Percentiles rank a stretch among this genome's conserved stretches.
Conservation (phyloP, 2,113 vertebrate genomes). For the Callorhinus ursinus region DNA sequence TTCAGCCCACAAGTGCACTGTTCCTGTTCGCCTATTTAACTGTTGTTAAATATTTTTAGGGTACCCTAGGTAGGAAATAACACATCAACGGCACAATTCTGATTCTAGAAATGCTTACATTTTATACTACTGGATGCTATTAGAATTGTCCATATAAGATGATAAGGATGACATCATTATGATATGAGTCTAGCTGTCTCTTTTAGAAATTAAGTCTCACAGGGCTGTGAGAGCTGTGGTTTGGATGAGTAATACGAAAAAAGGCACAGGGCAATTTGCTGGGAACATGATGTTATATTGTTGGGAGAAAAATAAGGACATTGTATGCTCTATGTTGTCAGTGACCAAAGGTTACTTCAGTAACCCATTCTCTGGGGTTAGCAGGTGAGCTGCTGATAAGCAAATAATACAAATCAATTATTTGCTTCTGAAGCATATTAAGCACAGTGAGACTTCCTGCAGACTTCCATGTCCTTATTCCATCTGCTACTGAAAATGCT, state of each 20-base stretch:
- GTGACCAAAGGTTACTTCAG: not conserved
- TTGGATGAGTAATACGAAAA: slow-evolving; percentile 18
- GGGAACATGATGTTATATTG: not conserved
- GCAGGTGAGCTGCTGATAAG: not conserved
- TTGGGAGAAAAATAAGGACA: not conserved
- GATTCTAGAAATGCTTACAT: slow-evolving; percentile 31
- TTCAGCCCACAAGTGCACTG: not conserved
- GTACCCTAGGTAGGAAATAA: not conserved
- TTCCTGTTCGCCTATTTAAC: not conserved
- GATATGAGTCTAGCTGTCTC: not conserved
- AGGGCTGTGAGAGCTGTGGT: not conserved
- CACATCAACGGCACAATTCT: not conserved
- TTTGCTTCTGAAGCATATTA: not conserved
- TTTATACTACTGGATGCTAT: not conserved
- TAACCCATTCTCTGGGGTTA: not conserved
- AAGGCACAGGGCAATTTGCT: not conserved
- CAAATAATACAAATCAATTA: slow-evolving; percentile 29
- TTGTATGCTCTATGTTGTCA: not conserved
- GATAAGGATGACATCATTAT: not conserved
- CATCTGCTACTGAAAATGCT: slow-evolving; percentile 28
- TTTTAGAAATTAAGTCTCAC: not conserved
- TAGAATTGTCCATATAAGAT: not conserved
- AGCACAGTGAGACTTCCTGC: not conserved
- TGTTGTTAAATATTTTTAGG: not conserved
- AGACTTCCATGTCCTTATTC: slow-evolving; percentile 37